phyloP scores from a whole-genome alignment of 2,113 vertebrate genomes.

The Stigmatopora nigra region DNA sequence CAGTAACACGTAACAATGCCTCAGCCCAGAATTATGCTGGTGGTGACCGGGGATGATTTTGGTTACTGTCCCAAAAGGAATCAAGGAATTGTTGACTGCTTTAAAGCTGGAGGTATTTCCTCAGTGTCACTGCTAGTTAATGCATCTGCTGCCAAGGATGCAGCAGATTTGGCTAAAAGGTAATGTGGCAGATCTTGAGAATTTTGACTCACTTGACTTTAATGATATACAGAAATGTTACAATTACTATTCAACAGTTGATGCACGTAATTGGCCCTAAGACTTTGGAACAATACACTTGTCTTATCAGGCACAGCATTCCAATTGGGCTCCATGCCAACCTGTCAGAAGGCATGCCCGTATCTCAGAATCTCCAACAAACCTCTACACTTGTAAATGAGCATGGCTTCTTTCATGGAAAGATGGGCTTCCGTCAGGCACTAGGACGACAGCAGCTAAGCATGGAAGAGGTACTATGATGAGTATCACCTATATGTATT shows the following conservation, averaged over 20 bases:
- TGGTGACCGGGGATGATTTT: slow-evolving; percentile 94
- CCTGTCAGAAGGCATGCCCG: slow-evolving; percentile 85
- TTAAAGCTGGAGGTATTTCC: slow-evolving; percentile 79
- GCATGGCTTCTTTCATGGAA: slow-evolving; percentile 84
- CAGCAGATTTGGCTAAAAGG: slow-evolving; percentile 81
- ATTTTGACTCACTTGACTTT: not conserved
- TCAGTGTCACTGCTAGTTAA: slow-evolving; percentile 91
- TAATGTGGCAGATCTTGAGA: slow-evolving; percentile 32
- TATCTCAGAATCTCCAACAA: slow-evolving; percentile 67
- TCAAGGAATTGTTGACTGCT: slow-evolving; percentile 88
- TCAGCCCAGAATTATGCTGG: slow-evolving; percentile 74
- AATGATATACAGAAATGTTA: not conserved
- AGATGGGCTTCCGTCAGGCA: slow-evolving; percentile 84
- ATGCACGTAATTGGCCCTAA: not conserved
- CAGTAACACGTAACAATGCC: slow-evolving; percentile 68
- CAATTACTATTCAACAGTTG: not conserved
- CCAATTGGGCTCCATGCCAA: slow-evolving; percentile 94
- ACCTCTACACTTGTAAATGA: slow-evolving; percentile 75
- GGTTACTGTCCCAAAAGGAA: slow-evolving; percentile 90
- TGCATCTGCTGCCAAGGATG: slow-evolving; percentile 75
- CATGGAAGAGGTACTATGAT: slow-evolving; percentile 76
- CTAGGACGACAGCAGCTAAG: slow-evolving; percentile 76
- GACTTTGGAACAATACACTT: not conserved
- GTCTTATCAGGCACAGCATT: slow-evolving; percentile 75
- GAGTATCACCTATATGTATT: not conserved